Evolutionary conservation across 2,888 invertebrate species (phyloP).

Genomic region (Argyresthia albistria): DNA sequence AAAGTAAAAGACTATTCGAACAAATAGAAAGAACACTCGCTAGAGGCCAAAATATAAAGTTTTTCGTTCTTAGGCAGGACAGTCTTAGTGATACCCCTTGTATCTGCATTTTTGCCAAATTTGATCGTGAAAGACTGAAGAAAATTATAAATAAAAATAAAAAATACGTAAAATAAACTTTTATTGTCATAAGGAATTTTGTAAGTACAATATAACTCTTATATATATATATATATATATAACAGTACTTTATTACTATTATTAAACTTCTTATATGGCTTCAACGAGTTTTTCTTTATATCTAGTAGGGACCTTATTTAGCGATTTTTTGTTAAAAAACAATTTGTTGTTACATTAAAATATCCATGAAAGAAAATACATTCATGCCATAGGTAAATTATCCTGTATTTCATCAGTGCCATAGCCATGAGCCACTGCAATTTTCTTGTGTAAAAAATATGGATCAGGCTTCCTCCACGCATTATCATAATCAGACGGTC

Average conservation of each 20-base stretch:
- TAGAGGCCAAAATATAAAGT: not conserved
- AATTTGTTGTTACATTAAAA: not conserved
- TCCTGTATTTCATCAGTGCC: not conserved
- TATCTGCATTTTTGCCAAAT: not conserved
- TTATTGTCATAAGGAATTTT: slow-evolving; percentile 14
- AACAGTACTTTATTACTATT: slow-evolving; percentile 44
- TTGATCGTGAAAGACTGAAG: not conserved
- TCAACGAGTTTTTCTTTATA: slow-evolving; percentile 18
- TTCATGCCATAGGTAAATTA: not conserved
- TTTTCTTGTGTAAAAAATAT: not conserved
- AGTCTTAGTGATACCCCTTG: too few relatives aligned
- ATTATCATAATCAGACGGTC: not conserved
- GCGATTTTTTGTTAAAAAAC: not conserved
- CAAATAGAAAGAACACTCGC: too few relatives aligned
- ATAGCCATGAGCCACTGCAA: not conserved
- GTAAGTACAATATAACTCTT: slow-evolving; percentile 56
- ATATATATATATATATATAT: too few relatives aligned
- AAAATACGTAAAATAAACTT: slow-evolving; percentile 5
- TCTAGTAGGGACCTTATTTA: too few relatives aligned
- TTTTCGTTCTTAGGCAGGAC: too few relatives aligned
- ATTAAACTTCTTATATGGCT: slow-evolving; percentile 59
- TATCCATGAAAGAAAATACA: not conserved
- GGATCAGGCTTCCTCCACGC: not conserved
- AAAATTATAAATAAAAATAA: slow-evolving; percentile 15
- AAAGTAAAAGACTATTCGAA: not conserved